Evolutionary conservation across 2,888 invertebrate genomes (phyloP).

Genomic region (Aspidapion aeneum): DNA sequence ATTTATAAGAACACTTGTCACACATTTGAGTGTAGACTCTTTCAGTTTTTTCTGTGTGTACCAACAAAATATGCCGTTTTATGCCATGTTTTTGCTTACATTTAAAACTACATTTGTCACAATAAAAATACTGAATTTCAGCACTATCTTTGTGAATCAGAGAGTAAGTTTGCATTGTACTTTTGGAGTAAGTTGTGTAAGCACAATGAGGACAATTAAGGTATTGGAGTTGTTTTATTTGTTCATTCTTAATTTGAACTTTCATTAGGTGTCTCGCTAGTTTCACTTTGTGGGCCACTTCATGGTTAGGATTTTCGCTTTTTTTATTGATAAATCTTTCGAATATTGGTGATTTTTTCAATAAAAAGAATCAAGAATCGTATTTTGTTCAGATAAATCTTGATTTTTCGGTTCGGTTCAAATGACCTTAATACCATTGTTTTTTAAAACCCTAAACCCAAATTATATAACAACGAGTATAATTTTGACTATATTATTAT

Average conservation of each 20-base stretch:
- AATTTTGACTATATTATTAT: too few relatives aligned
- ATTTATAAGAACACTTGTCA: background rate
- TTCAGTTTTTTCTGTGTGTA: background rate
- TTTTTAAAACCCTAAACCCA: too few relatives aligned
- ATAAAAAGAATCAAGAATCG: too few relatives aligned
- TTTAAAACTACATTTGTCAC: background rate
- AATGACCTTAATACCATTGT: too few relatives aligned
- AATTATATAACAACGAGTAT: too few relatives aligned
- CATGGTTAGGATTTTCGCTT: too few relatives aligned
- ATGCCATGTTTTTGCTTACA: background rate
- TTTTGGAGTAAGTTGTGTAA: background rate
- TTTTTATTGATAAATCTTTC: too few relatives aligned
- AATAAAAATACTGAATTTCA: background rate
- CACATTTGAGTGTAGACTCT: background rate
- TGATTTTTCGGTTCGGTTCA: too few relatives aligned
- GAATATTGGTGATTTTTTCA: too few relatives aligned
- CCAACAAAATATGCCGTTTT: background rate
- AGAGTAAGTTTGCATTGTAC: background rate
- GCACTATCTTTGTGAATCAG: background rate
- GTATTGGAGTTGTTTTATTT: too few relatives aligned
- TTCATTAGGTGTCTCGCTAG: background rate
- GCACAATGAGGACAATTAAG: background rate
- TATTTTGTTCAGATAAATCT: too few relatives aligned
- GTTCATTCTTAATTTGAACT: background rate
- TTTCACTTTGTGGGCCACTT: background rate